Conservation (phyloP, 2,888 invertebrate species). For the Ptychoptera albimana region DNA sequence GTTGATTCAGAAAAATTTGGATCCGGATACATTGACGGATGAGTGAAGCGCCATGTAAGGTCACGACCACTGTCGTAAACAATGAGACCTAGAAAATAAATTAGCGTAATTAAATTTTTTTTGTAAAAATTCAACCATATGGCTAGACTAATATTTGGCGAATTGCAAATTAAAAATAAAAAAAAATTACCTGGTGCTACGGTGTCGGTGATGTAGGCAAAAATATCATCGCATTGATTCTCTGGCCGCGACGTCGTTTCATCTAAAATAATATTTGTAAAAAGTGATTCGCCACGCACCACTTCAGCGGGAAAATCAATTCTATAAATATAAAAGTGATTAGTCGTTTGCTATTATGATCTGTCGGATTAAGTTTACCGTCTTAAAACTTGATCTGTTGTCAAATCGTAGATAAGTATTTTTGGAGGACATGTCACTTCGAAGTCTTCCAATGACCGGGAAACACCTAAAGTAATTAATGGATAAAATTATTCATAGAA, state of each 20-base stretch:
- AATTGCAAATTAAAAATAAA: not conserved
- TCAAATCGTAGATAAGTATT: conserved; percentile 61
- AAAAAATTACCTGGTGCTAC: conserved; percentile 50
- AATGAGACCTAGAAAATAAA: conserved; percentile 19
- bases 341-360: conserved; percentile 3
- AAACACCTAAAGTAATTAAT: conserved; percentile 21
- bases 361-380: conserved; percentile 18
- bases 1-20: conserved; percentile 61
- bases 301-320: conserved; percentile 60
- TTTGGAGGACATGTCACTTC: conserved; percentile 58
- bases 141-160: not conserved
- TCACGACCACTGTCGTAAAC: conserved; percentile 50
- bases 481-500: not conserved
- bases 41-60: conserved; percentile 63
- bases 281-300: conserved; percentile 54
- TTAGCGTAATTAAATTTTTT: not conserved
- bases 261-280: conserved; percentile 67
- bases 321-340: conserved; percentile 29
- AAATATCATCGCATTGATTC: conserved; percentile 54
- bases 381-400: conserved; percentile 49
- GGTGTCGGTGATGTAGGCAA: conserved; percentile 67
- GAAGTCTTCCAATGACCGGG: conserved; percentile 43
- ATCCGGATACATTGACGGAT: conserved; percentile 74
- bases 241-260: conserved; percentile 46
- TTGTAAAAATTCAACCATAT: no score